These are phyloP conservation scores for Astyanax mexicanus DNA, from an alignment of 2,797 vertebrate species.

Conservation along the genomic window DNA sequence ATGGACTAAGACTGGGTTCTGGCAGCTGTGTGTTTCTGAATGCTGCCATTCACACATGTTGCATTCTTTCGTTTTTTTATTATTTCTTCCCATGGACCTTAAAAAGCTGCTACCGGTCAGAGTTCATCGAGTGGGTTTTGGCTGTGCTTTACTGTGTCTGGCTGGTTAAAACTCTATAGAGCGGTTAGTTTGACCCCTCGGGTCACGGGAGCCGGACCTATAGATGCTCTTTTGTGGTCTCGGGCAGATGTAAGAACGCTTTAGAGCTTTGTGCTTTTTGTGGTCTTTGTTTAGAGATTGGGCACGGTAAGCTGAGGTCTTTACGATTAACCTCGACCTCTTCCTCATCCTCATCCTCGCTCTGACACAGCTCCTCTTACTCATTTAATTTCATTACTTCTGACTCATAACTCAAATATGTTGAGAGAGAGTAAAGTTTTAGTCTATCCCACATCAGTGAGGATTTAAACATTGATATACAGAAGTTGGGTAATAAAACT, in stretches of 20 bases:
- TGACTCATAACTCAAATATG: too few species aligned
- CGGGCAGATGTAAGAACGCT: background rate
- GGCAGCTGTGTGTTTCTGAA: background rate
- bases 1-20: too few species aligned
- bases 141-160: background rate
- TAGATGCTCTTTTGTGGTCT: background rate
- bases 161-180: background rate
- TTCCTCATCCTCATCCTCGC: background rate
- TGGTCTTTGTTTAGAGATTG: background rate
- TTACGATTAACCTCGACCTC: background rate
- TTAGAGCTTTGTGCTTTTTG: background rate
- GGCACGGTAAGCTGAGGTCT: background rate
- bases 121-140: background rate
- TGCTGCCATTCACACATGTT: background rate
- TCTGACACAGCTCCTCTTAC: too few species aligned
- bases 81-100: slow-evolving; percentile 10
- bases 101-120: slow-evolving; percentile 12
- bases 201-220: slow-evolving; percentile 3
- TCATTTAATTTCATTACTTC: too few species aligned
- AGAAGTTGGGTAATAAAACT: too few species aligned
- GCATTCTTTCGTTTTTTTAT: background rate
- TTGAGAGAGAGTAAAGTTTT: too few species aligned
- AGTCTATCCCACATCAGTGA: too few species aligned
- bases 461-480: too few species aligned
- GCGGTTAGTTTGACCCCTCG: background rate